Conservation (phyloP, 2,888 invertebrate genomes). For the Dryococelus australis region DNA sequence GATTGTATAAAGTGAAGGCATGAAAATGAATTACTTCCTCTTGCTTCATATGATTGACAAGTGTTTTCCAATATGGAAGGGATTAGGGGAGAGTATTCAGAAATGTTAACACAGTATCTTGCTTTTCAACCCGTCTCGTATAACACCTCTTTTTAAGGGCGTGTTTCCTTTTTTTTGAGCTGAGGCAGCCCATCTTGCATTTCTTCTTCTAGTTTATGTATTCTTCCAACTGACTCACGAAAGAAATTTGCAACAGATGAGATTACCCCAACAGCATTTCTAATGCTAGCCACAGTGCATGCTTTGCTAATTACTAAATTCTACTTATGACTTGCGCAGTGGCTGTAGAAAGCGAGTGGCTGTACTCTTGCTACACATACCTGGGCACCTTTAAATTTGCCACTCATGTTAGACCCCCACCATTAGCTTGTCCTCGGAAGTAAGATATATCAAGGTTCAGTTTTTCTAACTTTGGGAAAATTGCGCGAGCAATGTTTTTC, state of each 20-base stretch:
- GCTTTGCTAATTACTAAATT: not conserved
- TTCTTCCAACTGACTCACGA: not conserved
- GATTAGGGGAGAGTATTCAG: not conserved
- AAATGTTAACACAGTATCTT: constrained; percentile 10
- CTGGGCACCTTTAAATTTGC: constrained; percentile 24
- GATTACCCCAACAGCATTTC: not conserved
- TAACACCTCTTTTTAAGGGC: not conserved
- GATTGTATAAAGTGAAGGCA: not conserved
- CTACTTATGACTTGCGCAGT: not conserved
- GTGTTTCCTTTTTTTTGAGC: not conserved
- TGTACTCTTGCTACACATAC: not conserved
- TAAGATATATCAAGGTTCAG: constrained; percentile 12
- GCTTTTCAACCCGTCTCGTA: constrained; percentile 21
- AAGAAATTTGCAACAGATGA: not conserved
- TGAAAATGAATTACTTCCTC: constrained; percentile 27
- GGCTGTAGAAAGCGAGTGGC: not conserved
- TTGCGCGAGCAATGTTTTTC: constrained; percentile 13
- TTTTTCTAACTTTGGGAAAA: not conserved
- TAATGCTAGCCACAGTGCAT: not conserved
- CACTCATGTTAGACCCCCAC: not conserved
- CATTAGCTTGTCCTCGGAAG: not conserved
- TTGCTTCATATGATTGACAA: not conserved
- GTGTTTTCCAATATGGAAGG: not conserved
- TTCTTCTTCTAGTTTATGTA: not conserved
- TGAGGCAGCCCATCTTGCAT: not conserved